phyloP scores from a whole-genome alignment of 2,797 vertebrate species.

The Botia kubotai region DNA sequence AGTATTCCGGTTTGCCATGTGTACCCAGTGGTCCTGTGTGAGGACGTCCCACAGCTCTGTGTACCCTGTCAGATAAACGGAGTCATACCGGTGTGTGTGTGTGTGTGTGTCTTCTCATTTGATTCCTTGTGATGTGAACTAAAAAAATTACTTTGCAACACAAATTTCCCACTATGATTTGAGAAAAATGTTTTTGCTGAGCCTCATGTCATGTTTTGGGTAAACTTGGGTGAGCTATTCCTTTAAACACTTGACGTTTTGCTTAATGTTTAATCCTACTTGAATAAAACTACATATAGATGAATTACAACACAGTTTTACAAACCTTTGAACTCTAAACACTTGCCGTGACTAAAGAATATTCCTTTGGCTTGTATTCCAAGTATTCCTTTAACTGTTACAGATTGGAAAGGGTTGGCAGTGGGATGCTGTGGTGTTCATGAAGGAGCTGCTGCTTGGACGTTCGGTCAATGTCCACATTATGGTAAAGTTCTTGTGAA shows the following conservation, averaged over 20 bases:
- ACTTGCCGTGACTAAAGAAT: no score
- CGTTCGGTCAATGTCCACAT: constrained; percentile 79
- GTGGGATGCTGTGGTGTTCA: constrained; percentile 82
- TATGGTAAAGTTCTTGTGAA: constrained; percentile 73
- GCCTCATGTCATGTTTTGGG: no score
- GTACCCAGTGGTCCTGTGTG: constrained; percentile 84
- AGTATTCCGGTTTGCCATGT: constrained; percentile 89
- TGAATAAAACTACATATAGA: no score
- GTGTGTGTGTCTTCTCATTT: constrained; percentile 7
- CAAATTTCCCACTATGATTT: no score
- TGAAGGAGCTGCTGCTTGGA: constrained; percentile 83
- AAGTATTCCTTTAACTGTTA: not conserved
- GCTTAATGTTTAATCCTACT: no score
- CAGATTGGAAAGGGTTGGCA: constrained; percentile 88
- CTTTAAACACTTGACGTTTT: no score
- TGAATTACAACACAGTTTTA: no score
- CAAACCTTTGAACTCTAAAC: no score
- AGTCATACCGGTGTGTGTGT: constrained; percentile 78
- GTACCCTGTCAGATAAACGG: constrained; percentile 86
- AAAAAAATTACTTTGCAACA: no score
- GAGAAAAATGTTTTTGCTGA: no score
- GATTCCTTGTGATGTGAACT: not conserved
- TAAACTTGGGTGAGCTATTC: no score
- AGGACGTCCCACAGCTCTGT: constrained; percentile 85
- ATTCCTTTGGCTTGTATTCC: no score